A percentile compares a stretch with the other conserved stretches of the same genome.
phyloP scores from a whole-genome alignment of 1,140 invertebrate genomes.

The Halictus rubicundus region DNA sequence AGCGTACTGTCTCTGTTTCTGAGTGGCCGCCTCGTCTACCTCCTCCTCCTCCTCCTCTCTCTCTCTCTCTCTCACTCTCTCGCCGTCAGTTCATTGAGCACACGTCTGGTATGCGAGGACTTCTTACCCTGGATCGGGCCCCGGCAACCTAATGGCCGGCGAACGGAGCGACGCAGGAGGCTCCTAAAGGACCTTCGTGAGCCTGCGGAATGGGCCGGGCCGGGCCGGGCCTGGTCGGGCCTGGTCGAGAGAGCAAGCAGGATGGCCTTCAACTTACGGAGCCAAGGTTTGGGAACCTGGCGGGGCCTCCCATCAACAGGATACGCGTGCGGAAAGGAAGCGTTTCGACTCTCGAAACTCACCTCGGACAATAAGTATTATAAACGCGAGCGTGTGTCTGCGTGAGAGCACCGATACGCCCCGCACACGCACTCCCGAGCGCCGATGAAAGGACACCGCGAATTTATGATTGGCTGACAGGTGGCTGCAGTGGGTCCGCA shows the following conservation, averaged over 20 bases:
- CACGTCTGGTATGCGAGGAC: conserved; percentile 73
- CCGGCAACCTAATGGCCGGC: conserved; percentile 54
- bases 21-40: background rate
- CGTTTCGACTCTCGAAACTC: conserved; percentile 36
- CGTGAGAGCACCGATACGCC: background rate
- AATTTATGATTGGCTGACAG: conserved; percentile 52
- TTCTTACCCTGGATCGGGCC: conserved; percentile 62
- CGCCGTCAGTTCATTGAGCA: conserved; percentile 70
- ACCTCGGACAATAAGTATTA: conserved; percentile 42
- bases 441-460: conserved; percentile 56
- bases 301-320: conserved; percentile 53
- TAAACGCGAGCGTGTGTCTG: background rate
- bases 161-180: conserved; percentile 54
- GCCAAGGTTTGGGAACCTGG: conserved; percentile 63
- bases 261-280: conserved; percentile 68
- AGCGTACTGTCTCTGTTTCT: background rate
- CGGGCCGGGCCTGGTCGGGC: too few species aligned
- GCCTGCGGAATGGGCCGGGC: background rate
- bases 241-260: conserved; percentile 22
- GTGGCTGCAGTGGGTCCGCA: conserved; percentile 28
- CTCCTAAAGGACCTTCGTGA: conserved; percentile 58
- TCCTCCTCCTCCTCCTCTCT: conserved; percentile 36
- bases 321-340: conserved; percentile 52
- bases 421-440: background rate
- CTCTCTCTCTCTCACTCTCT: conserved; percentile 39